Base-by-base conservation (phyloP, 2,113 vertebrate species). In the Ptilonorhynchus violaceus region DNA sequence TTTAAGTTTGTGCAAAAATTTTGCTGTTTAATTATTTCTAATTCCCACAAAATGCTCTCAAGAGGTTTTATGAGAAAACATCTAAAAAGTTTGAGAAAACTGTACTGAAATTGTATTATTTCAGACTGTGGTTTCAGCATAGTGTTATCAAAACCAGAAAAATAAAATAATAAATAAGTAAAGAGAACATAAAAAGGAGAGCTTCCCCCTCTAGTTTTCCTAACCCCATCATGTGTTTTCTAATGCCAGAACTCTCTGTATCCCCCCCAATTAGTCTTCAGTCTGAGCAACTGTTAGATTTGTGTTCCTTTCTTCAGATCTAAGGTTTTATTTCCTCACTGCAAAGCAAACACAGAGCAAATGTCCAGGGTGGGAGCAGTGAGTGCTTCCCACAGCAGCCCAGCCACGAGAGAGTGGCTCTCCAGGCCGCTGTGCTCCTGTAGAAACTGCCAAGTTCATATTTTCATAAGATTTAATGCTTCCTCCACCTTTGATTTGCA, bases 321-420 rank as follows among this genome's bases (percentile, higher is more conserved):
- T 16, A 19, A 64, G 42, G 13, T 72, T 70, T 49, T 77, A 13
- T 73, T 56, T 62, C 46, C 37, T 85, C 49, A 21, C 50, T 30
- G 28, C 46, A 56, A 53, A 18, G 35, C 35, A 31, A 47, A 24
- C 21, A 7, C 30, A 15, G 37, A 66, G 27, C 11, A 41, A 10
- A 49, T 22, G 13, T 23, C 22, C 4, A 5, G 27, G 23, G 2
- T 18, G 25, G 74, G 56, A 42, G 49, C 37, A 47, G 50, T 10
- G 25, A 5, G 60, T 27, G 5, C 39, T 23, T 13, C 30, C 79
- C 81, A 10, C 10, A 44, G 22, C 21, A 21, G 21, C 62, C 41
- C 49, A 33, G 7, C 52, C 18, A 6, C 0, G 1, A 16, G 35
- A 69, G 33, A 1, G 33, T 30, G 0, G 15, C 41, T 87, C 9